phyloP scores from a whole-genome alignment of 1,140 invertebrate species.

The Drosophila ficusphila region DNA sequence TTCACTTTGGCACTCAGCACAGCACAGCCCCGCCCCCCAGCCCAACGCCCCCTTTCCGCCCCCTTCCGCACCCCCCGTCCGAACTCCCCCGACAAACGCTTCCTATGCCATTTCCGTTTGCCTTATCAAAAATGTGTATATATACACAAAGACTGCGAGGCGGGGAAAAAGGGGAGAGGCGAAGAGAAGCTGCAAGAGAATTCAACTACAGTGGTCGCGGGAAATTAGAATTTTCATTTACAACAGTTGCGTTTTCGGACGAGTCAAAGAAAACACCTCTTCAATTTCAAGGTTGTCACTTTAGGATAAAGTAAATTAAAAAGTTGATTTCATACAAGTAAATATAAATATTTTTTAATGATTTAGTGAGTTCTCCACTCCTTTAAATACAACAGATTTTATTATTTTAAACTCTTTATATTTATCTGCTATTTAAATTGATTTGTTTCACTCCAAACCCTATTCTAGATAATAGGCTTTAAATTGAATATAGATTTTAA shows the following conservation, averaged over 20 bases:
- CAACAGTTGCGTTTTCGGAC: background rate
- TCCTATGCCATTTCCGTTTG: conserved; percentile 80
- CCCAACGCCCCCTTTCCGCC: background rate
- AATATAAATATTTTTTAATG: no score
- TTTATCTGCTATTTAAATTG: no score
- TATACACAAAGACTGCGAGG: conserved; percentile 39
- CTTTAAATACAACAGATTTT: no score
- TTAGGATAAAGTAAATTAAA: no score
- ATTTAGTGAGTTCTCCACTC: no score
- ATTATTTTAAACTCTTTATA: no score
- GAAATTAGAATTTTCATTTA: conserved; percentile 14
- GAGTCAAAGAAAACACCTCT: background rate
- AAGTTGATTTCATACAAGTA: no score
- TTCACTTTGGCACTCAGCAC: conserved; percentile 66
- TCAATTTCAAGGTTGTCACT: background rate
- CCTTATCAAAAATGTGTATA: conserved; percentile 73
- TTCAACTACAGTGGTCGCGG: conserved; percentile 23
- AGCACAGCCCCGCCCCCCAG: conserved; percentile 4
- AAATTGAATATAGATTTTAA: background rate
- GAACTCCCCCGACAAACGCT: conserved; percentile 25
- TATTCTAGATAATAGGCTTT: no score
- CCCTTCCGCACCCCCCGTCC: background rate
- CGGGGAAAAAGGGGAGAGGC: background rate
- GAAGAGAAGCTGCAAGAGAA: conserved; percentile 18
- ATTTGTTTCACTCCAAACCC: no score